Evolutionary conservation across 2,888 invertebrate species (phyloP).

Genomic region (Thalpophila matura): DNA sequence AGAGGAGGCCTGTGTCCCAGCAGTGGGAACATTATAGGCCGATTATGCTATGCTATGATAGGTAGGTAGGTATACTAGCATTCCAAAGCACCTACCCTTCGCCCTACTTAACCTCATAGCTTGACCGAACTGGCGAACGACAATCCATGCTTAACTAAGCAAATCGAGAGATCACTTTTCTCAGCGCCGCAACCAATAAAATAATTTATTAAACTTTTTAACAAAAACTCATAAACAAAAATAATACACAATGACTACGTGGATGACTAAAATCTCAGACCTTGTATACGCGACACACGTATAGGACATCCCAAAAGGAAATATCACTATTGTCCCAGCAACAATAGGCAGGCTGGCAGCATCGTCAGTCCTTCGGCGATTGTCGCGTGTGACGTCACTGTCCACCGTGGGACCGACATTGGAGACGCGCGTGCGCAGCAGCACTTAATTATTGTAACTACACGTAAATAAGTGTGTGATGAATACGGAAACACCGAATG

Average conservation of each 20-base stretch:
- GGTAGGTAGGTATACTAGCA: no score
- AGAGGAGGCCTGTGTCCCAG: no score
- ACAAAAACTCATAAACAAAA: constrained; percentile 26
- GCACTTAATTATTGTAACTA: constrained; percentile 57
- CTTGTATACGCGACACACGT: constrained; percentile 65
- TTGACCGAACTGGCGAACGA: no score
- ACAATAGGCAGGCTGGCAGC: constrained; percentile 69
- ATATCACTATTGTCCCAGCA: constrained; percentile 70
- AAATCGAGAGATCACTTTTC: constrained; percentile 14
- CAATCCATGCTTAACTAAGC: constrained; percentile 3
- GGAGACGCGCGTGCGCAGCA: constrained; percentile 65
- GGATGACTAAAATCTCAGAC: constrained; percentile 61
- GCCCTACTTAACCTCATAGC: constrained; percentile 1
- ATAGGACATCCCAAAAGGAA: constrained; percentile 72
- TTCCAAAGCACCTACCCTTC: neutral
- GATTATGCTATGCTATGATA: no score
- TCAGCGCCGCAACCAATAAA: neutral
- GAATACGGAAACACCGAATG: constrained; percentile 50
- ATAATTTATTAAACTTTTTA: neutral
- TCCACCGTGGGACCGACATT: constrained; percentile 86
- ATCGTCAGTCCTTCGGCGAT: constrained; percentile 70
- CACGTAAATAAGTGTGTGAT: constrained; percentile 47
- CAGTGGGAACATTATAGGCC: no score
- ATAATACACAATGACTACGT: constrained; percentile 45
- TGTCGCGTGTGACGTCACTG: constrained; percentile 73